Evolutionary conservation across 2,888 invertebrate species (phyloP), one percentile per base, ranked within the genome.

Genomic region (Hemistola chrysoprasaria): DNA sequence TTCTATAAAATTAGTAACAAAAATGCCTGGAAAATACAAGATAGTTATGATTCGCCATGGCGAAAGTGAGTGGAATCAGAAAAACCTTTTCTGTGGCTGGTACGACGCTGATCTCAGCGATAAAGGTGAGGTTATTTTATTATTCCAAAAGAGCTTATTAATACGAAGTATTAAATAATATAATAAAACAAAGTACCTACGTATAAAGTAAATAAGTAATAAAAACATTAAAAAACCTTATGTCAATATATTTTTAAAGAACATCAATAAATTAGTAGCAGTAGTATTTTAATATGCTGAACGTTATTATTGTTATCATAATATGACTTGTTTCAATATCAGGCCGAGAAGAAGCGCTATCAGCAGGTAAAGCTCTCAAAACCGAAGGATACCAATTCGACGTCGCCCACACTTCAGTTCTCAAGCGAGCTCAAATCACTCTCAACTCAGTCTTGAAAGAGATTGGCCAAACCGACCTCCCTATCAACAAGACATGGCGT

Each of bases 401-500:
- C 68, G 67, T 94, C 0, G 95, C 95, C 0, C 95, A 94, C 66
- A 95, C 96, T 0, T 97, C 97, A 0, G 92, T 94, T 2, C 71
- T 97, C 46, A 93, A 92, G 35, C 91, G 97, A 40, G 95, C 96
- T 1, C 93, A 94, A 62, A 90, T 93, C 43, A 96, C 96, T 0
- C 78, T 96, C 24, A 90, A 91, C 33, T 71, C 91, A 0, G 92
- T 96, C 46, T 76, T 96, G 4, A 82, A 92, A 41, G 92, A 93
- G 64, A 90, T 93, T 25, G 91, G 90, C 1, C 93, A 94, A 62
- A 72, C 91, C n/a, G 89, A 91, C 53, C 76, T 96, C 49, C 93
- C 94, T 0, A 80, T 94, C 4, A 71, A 90, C 3, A 92, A 93
- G 65, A 93, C 95, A 6, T 97, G 97, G 97, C 91, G 96, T 7